These are phyloP conservation scores for Oostethus manadensis DNA, from an alignment of 2,113 vertebrate genomes.

Conservation along the genomic window DNA sequence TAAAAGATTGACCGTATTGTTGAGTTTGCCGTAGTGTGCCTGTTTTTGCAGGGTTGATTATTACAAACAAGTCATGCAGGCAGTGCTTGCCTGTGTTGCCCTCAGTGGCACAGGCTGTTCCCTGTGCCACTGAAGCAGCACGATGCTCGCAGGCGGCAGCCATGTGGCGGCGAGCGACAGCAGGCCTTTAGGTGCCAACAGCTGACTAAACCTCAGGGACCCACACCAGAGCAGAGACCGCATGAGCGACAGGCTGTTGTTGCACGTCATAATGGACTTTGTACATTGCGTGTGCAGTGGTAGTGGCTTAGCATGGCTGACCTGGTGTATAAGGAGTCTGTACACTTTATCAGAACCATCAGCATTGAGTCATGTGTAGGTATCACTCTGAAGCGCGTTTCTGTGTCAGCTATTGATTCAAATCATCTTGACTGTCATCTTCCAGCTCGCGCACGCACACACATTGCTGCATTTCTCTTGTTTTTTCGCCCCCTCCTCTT, in stretches of 20 bases:
- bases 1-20: no score
- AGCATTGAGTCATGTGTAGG: not conserved
- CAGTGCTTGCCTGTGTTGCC: not conserved
- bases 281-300: not conserved
- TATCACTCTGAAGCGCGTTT: not conserved
- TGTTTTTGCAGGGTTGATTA: no score
- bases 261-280: slow-evolving; percentile 12
- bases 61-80: not conserved
- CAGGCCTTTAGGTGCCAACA: slow-evolving; percentile 51
- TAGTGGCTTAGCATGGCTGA: not conserved
- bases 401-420: slow-evolving; percentile 10
- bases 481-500: not conserved
- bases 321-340: not conserved
- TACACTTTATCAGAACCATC: not conserved
- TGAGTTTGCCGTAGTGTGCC: no score
- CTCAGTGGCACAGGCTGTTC: slow-evolving; percentile 39
- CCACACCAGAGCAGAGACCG: slow-evolving; percentile 38
- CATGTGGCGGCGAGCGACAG: slow-evolving; percentile 39
- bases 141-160: slow-evolving; percentile 34
- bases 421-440: not conserved
- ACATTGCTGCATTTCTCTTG: slow-evolving; percentile 22
- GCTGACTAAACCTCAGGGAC: slow-evolving; percentile 51
- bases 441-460: slow-evolving; percentile 1
- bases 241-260: slow-evolving; percentile 9
- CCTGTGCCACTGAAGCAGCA: slow-evolving; percentile 14